Conservation (phyloP, 2,113 vertebrate species). For the Plecturocebus donacophilus region DNA sequence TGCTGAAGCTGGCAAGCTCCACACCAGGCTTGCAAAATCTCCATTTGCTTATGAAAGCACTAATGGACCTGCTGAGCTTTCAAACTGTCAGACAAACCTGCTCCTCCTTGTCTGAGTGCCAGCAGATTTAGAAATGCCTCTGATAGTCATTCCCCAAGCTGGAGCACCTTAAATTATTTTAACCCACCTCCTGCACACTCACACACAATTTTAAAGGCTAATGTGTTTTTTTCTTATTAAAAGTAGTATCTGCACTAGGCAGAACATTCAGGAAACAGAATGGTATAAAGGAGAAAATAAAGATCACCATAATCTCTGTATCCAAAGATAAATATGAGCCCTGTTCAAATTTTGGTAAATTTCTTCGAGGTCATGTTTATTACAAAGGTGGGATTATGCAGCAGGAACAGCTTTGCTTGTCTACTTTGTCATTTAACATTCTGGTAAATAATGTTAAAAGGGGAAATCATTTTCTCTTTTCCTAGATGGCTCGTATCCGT, state of each 20-base stretch:
- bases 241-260: neutral
- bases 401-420: neutral
- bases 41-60: slow-evolving; percentile 43
- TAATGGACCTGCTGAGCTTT: neutral
- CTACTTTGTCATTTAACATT: neutral
- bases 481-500: neutral
- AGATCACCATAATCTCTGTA: neutral
- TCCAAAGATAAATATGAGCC: neutral
- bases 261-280: neutral
- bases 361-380: neutral
- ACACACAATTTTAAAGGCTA: neutral
- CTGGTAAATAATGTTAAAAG: neutral
- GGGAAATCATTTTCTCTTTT: neutral
- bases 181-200: neutral
- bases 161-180: neutral
- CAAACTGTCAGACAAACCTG: slow-evolving; percentile 20
- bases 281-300: neutral
- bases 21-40: slow-evolving; percentile 32
- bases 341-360: neutral
- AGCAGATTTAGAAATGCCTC: neutral
- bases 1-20: slow-evolving; percentile 3
- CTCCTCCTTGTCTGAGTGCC: neutral
- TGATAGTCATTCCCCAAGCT: neutral
- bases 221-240: neutral
- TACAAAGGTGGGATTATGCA: neutral